Evolutionary conservation across 2,888 invertebrate species (phyloP).

Genomic region (Xylocampa areola): DNA sequence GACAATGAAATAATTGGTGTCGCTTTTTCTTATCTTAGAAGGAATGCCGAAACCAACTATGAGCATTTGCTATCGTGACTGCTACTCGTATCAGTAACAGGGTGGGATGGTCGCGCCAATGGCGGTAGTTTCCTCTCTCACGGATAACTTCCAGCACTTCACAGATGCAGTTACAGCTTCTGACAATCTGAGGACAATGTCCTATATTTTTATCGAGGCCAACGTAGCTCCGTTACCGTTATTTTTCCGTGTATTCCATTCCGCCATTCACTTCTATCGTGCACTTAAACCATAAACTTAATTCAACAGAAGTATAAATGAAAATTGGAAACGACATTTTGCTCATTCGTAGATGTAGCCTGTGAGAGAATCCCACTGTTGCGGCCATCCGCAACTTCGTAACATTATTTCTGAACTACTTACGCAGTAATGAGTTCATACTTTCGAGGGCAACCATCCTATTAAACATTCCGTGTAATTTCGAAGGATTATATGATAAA

Average conservation of each 20-base stretch:
- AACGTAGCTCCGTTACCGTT: conserved; percentile 1
- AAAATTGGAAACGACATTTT: conserved; percentile 43
- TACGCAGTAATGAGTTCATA: conserved; percentile 59
- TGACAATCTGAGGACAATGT: conserved; percentile 25
- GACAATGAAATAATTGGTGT: conserved; percentile 1
- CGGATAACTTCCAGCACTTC: conserved; percentile 32
- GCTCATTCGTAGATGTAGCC: conserved; percentile 15
- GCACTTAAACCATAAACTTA: conserved; percentile 29
- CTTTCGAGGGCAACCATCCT: conserved; percentile 39
- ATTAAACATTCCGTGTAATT: conserved; percentile 49
- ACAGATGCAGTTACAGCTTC: conserved; percentile 17
- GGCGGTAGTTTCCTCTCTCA: conserved; percentile 26
- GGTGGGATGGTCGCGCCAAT: conserved; percentile 1
- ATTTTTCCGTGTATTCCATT: conserved; percentile 32
- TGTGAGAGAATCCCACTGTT: conserved; percentile 35
- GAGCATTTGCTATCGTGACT: conserved; percentile 33
- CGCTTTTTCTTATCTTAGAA: no score
- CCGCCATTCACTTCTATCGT: conserved; percentile 27
- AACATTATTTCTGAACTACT: conserved; percentile 56
- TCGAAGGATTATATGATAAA: conserved; percentile 51
- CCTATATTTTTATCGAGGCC: conserved; percentile 34
- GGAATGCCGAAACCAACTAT: conserved; percentile 25
- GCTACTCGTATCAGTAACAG: conserved; percentile 39
- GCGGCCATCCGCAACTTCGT: conserved; percentile 47
- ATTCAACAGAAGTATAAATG: conserved; percentile 31